Percentiles rank a stretch among this genome's conserved stretches.
Conservation (phyloP, 2,888 invertebrate genomes). For the Alloscopus bannaensis region DNA sequence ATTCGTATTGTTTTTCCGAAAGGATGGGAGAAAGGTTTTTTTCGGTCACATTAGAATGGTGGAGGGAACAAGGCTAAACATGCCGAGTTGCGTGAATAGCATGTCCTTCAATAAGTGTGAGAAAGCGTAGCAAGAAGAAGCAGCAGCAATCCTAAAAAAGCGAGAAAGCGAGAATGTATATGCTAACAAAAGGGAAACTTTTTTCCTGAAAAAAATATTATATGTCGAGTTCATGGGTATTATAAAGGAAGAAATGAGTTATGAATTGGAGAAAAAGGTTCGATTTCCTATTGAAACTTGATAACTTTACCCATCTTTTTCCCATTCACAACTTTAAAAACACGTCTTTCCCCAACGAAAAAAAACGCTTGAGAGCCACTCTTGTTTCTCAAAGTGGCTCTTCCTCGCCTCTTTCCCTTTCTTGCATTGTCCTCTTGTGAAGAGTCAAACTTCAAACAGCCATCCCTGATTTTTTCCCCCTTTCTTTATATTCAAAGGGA, state of each 20-base stretch:
- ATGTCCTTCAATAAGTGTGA: no score
- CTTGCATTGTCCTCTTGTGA: no score
- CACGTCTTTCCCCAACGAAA: constrained; percentile 35
- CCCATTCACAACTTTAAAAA: constrained; percentile 46
- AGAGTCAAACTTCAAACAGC: constrained; percentile 1
- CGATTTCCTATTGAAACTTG: constrained; percentile 63
- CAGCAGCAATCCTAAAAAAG: neutral
- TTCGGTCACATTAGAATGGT: neutral
- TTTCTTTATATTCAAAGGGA: neutral
- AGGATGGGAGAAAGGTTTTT: no score
- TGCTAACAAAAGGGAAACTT: neutral
- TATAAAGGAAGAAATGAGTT: constrained; percentile 53
- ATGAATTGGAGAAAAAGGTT: constrained; percentile 56
- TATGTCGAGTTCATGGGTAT: no score
- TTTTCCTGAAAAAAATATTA: no score
- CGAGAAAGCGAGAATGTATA: no score
- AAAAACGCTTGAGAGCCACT: neutral
- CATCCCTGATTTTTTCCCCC: neutral
- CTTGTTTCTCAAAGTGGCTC: no score
- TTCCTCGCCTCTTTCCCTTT: neutral
- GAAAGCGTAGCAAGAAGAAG: neutral
- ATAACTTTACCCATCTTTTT: constrained; percentile 58
- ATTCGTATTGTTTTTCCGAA: neutral
- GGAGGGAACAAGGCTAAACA: neutral
- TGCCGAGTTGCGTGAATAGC: no score